Evolutionary conservation across 2,888 invertebrate genomes (phyloP).

Genomic region (Rotaria magnacalcarata): DNA sequence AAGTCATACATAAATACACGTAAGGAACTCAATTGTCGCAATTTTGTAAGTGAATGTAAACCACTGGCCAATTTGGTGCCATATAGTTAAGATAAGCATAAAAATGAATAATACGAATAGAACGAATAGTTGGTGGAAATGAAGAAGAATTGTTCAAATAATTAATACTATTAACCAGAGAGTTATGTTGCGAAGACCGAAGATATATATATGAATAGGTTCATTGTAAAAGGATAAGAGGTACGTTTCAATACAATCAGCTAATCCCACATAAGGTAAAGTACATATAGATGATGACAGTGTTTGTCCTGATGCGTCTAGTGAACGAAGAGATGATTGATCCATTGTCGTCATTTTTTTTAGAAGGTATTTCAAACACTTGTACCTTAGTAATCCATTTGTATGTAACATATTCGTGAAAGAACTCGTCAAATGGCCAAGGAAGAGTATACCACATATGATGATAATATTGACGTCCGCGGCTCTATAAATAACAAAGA

Average conservation of each 20-base stretch:
- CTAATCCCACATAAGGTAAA: background rate
- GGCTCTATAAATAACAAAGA: background rate
- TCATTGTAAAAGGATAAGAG: background rate
- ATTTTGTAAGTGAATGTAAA: background rate
- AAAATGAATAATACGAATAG: background rate
- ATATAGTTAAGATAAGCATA: background rate
- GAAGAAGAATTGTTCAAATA: background rate
- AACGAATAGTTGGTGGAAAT: background rate
- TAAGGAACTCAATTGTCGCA: constrained; percentile 1
- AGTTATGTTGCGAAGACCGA: background rate
- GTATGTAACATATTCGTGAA: background rate
- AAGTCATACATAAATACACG: background rate
- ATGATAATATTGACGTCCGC: background rate
- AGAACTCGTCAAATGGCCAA: background rate
- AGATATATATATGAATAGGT: background rate
- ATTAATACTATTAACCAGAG: background rate
- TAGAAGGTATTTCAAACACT: background rate
- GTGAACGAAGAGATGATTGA: background rate
- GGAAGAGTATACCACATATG: constrained; percentile 7
- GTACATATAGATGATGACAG: background rate
- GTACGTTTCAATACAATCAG: background rate
- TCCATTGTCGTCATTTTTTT: background rate
- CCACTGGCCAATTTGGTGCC: background rate
- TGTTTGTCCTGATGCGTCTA: background rate
- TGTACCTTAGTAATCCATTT: background rate